Evolutionary conservation across 2,888 invertebrate genomes (phyloP).

Genomic region (Campoletis raptor): DNA sequence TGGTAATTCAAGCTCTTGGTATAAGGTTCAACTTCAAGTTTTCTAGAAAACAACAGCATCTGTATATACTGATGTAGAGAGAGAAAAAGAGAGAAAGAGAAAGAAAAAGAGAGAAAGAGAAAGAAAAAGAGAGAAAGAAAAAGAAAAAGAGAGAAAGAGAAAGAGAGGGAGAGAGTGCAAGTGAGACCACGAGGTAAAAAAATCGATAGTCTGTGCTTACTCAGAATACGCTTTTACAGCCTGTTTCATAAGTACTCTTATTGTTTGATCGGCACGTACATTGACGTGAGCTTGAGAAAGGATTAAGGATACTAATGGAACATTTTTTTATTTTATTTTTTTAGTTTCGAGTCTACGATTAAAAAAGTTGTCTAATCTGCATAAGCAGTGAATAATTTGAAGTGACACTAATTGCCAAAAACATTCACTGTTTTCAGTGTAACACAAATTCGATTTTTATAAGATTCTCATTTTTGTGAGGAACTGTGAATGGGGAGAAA

Average conservation of each 20-base stretch:
- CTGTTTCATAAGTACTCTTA: conserved; percentile 65
- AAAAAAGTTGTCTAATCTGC: background rate
- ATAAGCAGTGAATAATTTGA: background rate
- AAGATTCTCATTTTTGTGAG: too few relatives aligned
- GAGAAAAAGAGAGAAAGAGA: conserved; percentile 21
- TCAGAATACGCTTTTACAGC: conserved; percentile 65
- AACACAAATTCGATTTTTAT: too few relatives aligned
- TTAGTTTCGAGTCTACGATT: background rate
- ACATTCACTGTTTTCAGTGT: background rate
- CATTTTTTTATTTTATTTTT: background rate
- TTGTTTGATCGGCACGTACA: conserved; percentile 66
- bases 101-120: conserved; percentile 13
- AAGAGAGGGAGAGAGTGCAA: conserved; percentile 10
- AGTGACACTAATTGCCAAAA: background rate
- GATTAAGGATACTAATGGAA: conserved; percentile 2
- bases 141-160: conserved; percentile 13
- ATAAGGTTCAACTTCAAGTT: conserved; percentile 34
- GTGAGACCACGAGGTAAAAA: conserved; percentile 41
- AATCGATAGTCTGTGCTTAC: conserved; percentile 67
- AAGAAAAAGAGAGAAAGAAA: background rate
- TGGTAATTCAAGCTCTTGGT: conserved; percentile 56
- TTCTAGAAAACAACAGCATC: conserved; percentile 31
- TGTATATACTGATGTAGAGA: conserved; percentile 18
- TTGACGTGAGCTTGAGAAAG: conserved; percentile 35
- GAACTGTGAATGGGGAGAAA: background rate